Conservation (phyloP, 2,888 invertebrate genomes). For the Sisyra nigra region DNA sequence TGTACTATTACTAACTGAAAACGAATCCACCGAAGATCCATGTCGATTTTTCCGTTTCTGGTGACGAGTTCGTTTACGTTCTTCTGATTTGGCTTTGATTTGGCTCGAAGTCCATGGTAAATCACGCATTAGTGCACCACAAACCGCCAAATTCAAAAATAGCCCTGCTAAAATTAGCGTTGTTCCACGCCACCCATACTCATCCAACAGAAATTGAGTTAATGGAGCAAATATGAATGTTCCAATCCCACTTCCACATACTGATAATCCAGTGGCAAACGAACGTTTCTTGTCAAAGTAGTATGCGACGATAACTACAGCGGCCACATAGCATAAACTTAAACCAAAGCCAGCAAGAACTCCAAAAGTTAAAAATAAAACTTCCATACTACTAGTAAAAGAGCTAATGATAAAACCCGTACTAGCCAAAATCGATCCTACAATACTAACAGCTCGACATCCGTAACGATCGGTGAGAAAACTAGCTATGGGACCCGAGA, state of each 20-base stretch:
- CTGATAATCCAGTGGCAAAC: constrained; percentile 71
- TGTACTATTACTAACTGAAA: constrained; percentile 51
- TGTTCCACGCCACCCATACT: constrained; percentile 73
- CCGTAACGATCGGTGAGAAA: constrained; percentile 71
- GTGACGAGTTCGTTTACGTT: constrained; percentile 42
- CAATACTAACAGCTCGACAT: constrained; percentile 61
- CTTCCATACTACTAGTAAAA: constrained; percentile 56
- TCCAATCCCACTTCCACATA: constrained; percentile 77
- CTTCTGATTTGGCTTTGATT: constrained; percentile 43
- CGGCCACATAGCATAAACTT: constrained; percentile 77
- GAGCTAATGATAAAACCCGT: constrained; percentile 64
- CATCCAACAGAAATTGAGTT: constrained; percentile 51
- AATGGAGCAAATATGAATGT: constrained; percentile 76
- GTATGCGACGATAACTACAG: constrained; percentile 79
- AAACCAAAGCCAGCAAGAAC: constrained; percentile 71
- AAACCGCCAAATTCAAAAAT: constrained; percentile 67
- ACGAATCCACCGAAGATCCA: constrained; percentile 52
- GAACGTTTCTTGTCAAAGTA: constrained; percentile 76
- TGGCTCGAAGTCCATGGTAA: constrained; percentile 46
- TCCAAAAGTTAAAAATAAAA: constrained; percentile 68
- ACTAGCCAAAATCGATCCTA: constrained; percentile 59
- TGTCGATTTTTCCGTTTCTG: constrained; percentile 37
- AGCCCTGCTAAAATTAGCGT: constrained; percentile 66
- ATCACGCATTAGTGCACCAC: constrained; percentile 68
- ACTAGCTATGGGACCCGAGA: constrained; percentile 73